Evolutionary conservation across 2,113 vertebrate species (phyloP).

Genomic region (Chionis minor): DNA sequence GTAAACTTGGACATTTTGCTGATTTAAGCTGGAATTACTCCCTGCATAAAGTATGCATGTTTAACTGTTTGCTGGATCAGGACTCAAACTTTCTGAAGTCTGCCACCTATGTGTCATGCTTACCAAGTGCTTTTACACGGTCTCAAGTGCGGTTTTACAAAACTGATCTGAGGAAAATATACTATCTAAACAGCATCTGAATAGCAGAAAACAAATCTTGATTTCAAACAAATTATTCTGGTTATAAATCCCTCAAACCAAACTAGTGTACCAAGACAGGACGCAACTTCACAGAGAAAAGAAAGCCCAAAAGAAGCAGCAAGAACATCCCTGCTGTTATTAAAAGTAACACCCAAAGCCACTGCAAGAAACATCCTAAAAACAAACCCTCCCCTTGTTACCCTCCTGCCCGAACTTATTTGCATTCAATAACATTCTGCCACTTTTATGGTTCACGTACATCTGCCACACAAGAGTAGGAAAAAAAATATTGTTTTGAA

Average conservation of each 20-base stretch:
- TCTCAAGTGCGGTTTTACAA: not conserved
- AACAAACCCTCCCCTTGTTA: not conserved
- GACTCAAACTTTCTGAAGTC: conserved; percentile 16
- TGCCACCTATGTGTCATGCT: conserved; percentile 8
- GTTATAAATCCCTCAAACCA: not conserved
- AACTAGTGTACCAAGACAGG: not conserved
- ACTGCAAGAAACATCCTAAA: not conserved
- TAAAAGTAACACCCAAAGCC: not conserved
- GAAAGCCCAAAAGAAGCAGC: not conserved
- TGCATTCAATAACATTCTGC: not conserved
- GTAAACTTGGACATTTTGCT: conserved; percentile 9
- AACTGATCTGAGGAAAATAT: not conserved
- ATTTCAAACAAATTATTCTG: not conserved
- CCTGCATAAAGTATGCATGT: not conserved
- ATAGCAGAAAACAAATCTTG: not conserved
- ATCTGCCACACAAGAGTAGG: not conserved
- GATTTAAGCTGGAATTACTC: conserved; percentile 24
- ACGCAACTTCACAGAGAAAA: not conserved
- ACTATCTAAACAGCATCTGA: not conserved
- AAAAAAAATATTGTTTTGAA: not conserved
- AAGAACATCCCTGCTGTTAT: not conserved
- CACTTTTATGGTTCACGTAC: not conserved
- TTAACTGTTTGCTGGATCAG: conserved; percentile 3
- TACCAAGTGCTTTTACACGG: not conserved
- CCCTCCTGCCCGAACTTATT: not conserved